phyloP scores from a whole-genome alignment of 2,113 vertebrate species.

The Odocoileus virginianus region DNA sequence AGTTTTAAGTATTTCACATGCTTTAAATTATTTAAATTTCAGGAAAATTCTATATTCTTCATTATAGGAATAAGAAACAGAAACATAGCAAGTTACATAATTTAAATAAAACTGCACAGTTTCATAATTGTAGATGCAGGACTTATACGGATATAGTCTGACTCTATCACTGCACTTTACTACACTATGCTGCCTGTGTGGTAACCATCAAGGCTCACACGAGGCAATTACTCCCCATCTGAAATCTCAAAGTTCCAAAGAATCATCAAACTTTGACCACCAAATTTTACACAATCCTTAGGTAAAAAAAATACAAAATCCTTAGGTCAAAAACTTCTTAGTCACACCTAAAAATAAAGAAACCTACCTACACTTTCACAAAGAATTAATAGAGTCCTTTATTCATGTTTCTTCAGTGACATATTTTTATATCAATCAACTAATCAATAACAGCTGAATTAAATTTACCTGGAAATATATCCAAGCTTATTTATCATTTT shows the following conservation, averaged over 20 bases:
- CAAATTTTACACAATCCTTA: neutral
- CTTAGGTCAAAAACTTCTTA: neutral
- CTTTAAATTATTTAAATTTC: neutral
- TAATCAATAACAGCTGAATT: constrained; percentile 6
- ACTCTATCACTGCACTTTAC: neutral
- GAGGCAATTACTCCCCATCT: neutral
- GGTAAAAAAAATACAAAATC: constrained; percentile 26
- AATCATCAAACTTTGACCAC: neutral
- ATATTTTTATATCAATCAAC: constrained; percentile 22
- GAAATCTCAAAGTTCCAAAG: neutral
- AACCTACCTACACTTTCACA: neutral
- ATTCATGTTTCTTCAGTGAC: neutral
- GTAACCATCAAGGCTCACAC: neutral
- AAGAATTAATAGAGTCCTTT: neutral
- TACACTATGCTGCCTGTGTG: neutral
- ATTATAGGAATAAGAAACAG: neutral
- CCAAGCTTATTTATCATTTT: constrained; percentile 13
- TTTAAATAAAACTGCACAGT: neutral
- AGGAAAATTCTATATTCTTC: neutral
- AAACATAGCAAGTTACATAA: neutral
- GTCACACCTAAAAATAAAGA: neutral
- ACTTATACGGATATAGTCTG: neutral
- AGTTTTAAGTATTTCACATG: neutral
- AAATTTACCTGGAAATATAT: constrained; percentile 46
- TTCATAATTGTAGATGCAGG: neutral